Evolutionary conservation across 2,113 vertebrate species (phyloP).

Genomic region (Onychostoma macrolepis): DNA sequence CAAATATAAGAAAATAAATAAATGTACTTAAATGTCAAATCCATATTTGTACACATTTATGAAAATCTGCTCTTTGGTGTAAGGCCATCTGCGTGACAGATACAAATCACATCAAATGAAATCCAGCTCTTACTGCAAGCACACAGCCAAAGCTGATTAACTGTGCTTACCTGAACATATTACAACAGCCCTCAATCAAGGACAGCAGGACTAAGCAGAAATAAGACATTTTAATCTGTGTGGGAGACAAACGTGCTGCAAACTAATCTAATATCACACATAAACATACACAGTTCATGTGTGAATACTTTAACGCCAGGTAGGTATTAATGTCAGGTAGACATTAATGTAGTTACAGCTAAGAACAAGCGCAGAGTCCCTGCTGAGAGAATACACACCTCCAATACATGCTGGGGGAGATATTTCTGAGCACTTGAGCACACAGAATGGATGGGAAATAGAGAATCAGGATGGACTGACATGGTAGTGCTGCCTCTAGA

Average conservation of each 20-base stretch:
- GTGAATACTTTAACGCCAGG: slow-evolving; percentile 50
- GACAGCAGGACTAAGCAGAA: slow-evolving; percentile 16
- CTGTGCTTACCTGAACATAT: slow-evolving; percentile 67
- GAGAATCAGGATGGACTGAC: background rate
- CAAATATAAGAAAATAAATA: slow-evolving; percentile 1
- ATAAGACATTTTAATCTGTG: slow-evolving; percentile 35
- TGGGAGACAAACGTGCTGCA: slow-evolving; percentile 33
- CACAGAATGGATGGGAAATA: slow-evolving; percentile 12
- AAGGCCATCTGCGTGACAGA: slow-evolving; percentile 71
- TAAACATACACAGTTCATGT: slow-evolving; percentile 31
- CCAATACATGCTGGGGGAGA: slow-evolving; percentile 20
- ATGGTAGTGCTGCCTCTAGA: background rate
- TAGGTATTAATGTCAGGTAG: slow-evolving; percentile 32
- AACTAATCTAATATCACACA: slow-evolving; percentile 43
- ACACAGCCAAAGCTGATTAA: slow-evolving; percentile 70
- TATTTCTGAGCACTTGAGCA: slow-evolving; percentile 16
- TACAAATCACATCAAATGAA: slow-evolving; percentile 77
- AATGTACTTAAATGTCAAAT: slow-evolving; percentile 68
- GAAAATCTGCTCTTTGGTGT: slow-evolving; percentile 75
- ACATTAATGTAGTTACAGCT: slow-evolving; percentile 29
- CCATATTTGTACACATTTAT: slow-evolving; percentile 78
- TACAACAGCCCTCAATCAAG: slow-evolving; percentile 53
- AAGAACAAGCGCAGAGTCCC: slow-evolving; percentile 40
- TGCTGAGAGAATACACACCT: slow-evolving; percentile 34
- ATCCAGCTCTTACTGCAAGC: slow-evolving; percentile 67